phyloP scores from a whole-genome alignment of 2,113 vertebrate genomes.

The Craseonycteris thonglongyai region DNA sequence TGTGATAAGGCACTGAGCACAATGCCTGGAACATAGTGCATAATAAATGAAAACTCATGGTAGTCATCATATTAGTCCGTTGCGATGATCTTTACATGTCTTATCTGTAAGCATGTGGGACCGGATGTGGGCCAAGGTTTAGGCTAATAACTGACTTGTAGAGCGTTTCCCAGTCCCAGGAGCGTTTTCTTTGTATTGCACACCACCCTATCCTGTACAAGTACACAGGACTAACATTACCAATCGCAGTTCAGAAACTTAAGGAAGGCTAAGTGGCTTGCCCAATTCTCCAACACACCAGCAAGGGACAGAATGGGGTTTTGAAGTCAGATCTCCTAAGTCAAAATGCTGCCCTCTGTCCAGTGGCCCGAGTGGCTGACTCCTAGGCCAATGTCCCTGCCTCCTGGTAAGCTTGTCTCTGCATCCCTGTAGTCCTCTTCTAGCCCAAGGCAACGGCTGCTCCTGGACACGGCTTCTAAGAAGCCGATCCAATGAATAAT shows the following conservation, averaged over 20 bases:
- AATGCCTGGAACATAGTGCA: neutral
- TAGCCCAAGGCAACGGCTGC: neutral
- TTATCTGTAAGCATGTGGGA: neutral
- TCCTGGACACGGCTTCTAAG: neutral
- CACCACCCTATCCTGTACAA: neutral
- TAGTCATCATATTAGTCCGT: neutral
- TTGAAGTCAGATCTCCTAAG: neutral
- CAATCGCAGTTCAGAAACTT: neutral
- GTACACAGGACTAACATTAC: neutral
- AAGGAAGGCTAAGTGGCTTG: neutral
- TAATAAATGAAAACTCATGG: neutral
- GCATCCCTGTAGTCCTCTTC: neutral
- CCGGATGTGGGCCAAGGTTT: neutral
- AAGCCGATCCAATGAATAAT: conserved; percentile 19
- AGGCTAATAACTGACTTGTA: neutral
- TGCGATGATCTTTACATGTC: neutral
- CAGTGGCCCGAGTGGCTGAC: neutral
- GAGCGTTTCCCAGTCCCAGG: neutral
- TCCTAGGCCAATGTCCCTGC: neutral
- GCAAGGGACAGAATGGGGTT: neutral
- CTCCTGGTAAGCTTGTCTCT: neutral
- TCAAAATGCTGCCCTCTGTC: neutral
- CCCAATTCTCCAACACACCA: neutral
- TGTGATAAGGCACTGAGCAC: neutral
- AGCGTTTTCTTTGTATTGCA: neutral